Base-by-base conservation (phyloP, 2,113 vertebrate species). In the Daboia siamensis region DNA sequence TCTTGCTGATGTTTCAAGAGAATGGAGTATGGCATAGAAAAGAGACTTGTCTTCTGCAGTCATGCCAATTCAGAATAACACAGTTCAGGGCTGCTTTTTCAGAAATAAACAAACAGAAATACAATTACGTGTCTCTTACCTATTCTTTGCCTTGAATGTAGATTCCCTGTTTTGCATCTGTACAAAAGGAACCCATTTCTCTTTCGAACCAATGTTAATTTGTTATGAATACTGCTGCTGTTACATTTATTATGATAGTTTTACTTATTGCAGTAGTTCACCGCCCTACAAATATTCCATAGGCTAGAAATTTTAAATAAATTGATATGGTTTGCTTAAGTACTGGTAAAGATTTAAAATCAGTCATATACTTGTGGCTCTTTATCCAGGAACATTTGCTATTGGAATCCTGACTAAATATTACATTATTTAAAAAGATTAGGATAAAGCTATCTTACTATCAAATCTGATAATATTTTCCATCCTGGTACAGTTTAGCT, bases 1-100 rank as follows among this genome's bases (percentile, higher is more conserved):
- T 97, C 97, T 97, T 96, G 96, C 93, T 97, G 97, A 96, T 97
- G 92, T 97, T 97, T 97, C 95, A 95, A 96, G 96, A 95, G 96
- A 98, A 97, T 96, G 94, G 94, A 96, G 95, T 94, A 95, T 96
- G 95, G 94, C 95, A 94, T 61, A 96, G 95, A 95, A 96, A 95
- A 95, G 88, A 95, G 92, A 95, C 94, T 91, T 7, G 55, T 96
- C 97, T 92, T 93, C 93, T 93, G 80, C 87, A 94, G 52, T 91
- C 95, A 95, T 88, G 44, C 86, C 95, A 90, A 61, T 88, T 95
- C 74, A 93, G 90, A 93, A 90, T 93, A 91, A 88, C 57, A 39
- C 91, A 97, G 92, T 51, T 3, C 56, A 95, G 85, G 80, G 88
- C 74, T 80, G 33, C 17, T 21, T 80, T 74, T 80, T 80, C 2